phyloP scores from a whole-genome alignment of 2,797 vertebrate genomes.

The Danio albolineatus region DNA sequence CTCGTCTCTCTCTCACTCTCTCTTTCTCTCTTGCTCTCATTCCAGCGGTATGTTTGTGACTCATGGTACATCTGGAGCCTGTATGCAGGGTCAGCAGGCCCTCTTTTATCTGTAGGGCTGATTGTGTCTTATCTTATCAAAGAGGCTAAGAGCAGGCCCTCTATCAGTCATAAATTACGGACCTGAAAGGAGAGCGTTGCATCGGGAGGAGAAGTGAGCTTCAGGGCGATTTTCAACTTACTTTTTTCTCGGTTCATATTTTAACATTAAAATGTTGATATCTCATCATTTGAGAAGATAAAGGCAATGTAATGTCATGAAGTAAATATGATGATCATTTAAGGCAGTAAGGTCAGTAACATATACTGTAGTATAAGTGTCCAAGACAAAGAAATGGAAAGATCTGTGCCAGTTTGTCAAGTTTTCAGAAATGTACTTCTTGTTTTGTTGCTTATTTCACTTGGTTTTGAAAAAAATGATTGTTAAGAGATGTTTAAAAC shows the following conservation, averaged over 20 bases:
- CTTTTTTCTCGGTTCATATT: constrained; percentile 4
- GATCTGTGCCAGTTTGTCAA: not conserved
- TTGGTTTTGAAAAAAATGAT: not conserved
- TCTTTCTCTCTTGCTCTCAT: constrained; percentile 38
- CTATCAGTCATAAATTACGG: constrained; percentile 46
- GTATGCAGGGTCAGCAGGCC: constrained; percentile 35
- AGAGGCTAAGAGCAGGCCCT: constrained; percentile 32
- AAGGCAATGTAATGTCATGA: not conserved
- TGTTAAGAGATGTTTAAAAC: no score
- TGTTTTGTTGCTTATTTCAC: not conserved
- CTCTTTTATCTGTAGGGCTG: constrained; percentile 54
- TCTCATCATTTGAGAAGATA: not conserved
- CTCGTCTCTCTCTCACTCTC: not conserved
- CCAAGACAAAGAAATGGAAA: not conserved
- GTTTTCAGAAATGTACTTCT: not conserved
- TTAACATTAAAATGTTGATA: not conserved
- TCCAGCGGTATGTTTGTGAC: constrained; percentile 48
- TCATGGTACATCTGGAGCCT: constrained; percentile 43
- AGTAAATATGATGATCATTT: not conserved
- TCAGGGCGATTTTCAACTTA: constrained; percentile 20
- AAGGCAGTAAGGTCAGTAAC: not conserved
- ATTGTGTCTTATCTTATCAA: constrained; percentile 62
- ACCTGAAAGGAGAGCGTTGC: constrained; percentile 3
- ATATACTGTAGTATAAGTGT: not conserved
- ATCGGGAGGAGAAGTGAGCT: not conserved